Base-by-base conservation (phyloP, 2,113 vertebrate genomes). In the Pelodiscus sinensis region DNA sequence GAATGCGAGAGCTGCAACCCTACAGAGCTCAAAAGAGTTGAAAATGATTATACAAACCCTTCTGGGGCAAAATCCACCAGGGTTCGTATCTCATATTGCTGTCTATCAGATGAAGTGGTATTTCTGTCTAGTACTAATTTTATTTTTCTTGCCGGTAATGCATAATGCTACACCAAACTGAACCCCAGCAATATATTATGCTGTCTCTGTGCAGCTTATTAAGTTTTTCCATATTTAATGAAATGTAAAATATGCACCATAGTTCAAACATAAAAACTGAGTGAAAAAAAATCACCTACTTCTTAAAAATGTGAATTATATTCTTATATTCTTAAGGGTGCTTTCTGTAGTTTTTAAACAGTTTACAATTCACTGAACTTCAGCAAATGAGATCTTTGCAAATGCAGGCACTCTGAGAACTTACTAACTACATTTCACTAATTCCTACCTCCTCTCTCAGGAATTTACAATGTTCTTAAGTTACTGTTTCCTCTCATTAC, bases 351-450 rank as follows among this genome's bases (percentile, higher is more conserved):
- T 84, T 93, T 89, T 75, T 89, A 89, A 94, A 81, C n/a, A 60
- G 92, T 75, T 95, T n/a, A 24, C 38, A 50, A 75, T 58, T 90
- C 79, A 82, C 2, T 78, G 79, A 90, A 82, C 87, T 92, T 94
- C 73, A 92, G 15, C 51, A 89, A 92, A 94, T 22, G 58, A 91
- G 29, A 90, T 51, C 52, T 88, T 87, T 90, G 90, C 79, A 95
- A 92, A 94, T 13, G 71, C 6, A 88, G n/a, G 57, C 89, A 78
- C 89, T 90, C 81, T 80, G 11, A 82, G 54, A 93, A 86, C 73
- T 95, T 77, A 90, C 83, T 62, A 91, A 85, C 35, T 85, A n/a
- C 44, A 81, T 81, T 24, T 58, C 55, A 81, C 56, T 81, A 81
- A 81, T 84, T 87, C 77, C 88, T 31, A n/a, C 65, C 52, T 81